These are phyloP conservation scores for Ecliptopera silaceata DNA, from an alignment of 2,888 invertebrate species.

Conservation along the genomic window DNA sequence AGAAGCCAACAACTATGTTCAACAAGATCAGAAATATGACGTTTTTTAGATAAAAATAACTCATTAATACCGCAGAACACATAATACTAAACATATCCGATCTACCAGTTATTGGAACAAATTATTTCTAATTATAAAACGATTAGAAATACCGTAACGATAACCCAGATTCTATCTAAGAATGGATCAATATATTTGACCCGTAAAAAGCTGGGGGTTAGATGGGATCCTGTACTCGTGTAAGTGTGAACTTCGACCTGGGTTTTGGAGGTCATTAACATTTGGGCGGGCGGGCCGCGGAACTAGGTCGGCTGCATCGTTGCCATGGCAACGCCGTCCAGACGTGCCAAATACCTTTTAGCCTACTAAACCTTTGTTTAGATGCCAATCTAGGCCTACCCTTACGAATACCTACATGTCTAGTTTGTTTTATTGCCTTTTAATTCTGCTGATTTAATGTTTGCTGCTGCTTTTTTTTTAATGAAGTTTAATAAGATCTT, in stretches of 20 bases:
- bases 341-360: conserved; percentile 50
- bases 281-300: conserved; percentile 70
- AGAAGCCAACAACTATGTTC: too few species aligned
- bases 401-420: not conserved
- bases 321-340: conserved; percentile 59
- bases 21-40: too few species aligned
- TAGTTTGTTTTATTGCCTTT: too few species aligned
- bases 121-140: not conserved
- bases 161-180: conserved; percentile 73
- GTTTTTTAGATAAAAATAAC: too few species aligned
- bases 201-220: conserved; percentile 66
- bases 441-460: too few species aligned
- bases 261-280: conserved; percentile 83
- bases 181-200: conserved; percentile 79
- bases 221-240: conserved; percentile 74
- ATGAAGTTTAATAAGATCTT: too few species aligned
- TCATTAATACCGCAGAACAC: too few species aligned
- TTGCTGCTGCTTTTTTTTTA: too few species aligned
- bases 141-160: not conserved
- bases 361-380: conserved; percentile 42
- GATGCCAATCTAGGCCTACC: not conserved
- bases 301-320: conserved; percentile 76
- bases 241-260: conserved; percentile 81
- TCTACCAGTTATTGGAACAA: not conserved
- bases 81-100: too few species aligned